Base-by-base conservation (phyloP, 2,113 vertebrate species). In the Lepus americanus region DNA sequence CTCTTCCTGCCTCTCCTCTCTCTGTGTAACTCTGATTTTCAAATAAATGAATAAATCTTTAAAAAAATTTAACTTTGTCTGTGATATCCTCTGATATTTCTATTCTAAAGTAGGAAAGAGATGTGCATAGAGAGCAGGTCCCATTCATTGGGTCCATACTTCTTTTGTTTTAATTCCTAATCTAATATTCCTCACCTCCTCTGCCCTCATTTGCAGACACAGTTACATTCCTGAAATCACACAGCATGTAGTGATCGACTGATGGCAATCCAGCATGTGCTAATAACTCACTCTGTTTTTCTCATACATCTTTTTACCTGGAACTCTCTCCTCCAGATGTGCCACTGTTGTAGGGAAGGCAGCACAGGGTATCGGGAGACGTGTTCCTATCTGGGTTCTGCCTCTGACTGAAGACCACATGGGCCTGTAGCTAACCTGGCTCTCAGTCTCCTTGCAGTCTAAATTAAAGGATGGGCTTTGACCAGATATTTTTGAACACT, bases 151-250 rank as follows among this genome's bases (percentile, higher is more conserved):
- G 51, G 76, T 81, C 64, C 19, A 67, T 77, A 55, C 10, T 87
- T 89, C 39, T 87, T 69, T 72, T 72, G 67, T 53, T 20, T 87
- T 82, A 25, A 86, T 66, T 86, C 61, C 66, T 73, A 70, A 80
- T 59, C 87, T 82, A 61, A 44, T 44, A 82, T 31, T 94, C 61
- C 27, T 79, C 36, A 44, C 39, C 7, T 39, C 55, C 55, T 49
- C 66, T 53, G 66, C 22, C 3, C 67, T 33, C 83, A 81, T 85
- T 84, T 67, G 66, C 16, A 88, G 27, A 64, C 0, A 76, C n/a
- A 81, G 64, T 36, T 59, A 70, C 4, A 80, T 22, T 79, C 61
- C 59, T 72, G 55, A 89, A 93, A 72, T 53, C 72, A 31, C 5
- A 20, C 2, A 85, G 33, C 25, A 70, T 13, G 22, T 0, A 79